Base-by-base conservation (phyloP, 2,888 invertebrate species). In the Ichneumoninae sp. region DNA sequence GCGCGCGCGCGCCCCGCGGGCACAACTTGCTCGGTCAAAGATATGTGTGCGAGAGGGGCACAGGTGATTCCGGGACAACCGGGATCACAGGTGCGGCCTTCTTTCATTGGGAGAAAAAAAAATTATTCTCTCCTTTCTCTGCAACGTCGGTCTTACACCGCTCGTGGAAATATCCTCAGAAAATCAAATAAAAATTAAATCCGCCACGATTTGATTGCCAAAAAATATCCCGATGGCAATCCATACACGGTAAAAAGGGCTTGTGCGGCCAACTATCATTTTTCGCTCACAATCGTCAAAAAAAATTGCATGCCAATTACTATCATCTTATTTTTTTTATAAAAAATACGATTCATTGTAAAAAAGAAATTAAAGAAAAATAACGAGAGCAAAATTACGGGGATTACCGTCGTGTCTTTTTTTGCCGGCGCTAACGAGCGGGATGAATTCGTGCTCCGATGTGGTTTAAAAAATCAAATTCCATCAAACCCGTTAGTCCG, bases 81-180 rank as follows among this genome's bases (percentile, higher is more conserved):
- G 86, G 84, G 81, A 84, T 86, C 84, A 85, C 85, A 85, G 85
- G 85, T 85, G 85, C 79, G 85, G 85, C 85, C 82, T 79, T 85
- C 68, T 85, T 85, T 82, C 79, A 30, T 71, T 79, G 66, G 22
- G 40, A 30, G 66, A 71, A 77, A 33, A 73, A 76, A 79, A 75
- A 36, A 33, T 16, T 6, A 63, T 33, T 74, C 77, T 78, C 66
- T 54, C 63, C 68, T 66, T 40, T 70, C 50, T 60, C 82, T 8
- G 19, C n/a, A n/a, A n/a, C 16, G 16, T 36, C 33, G 63, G 33
- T 4, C 16, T 57, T 57, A 57, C 44, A 1, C 0, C 26, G 57
- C 26, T 57, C 10, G 57, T 22, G 26, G 22, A 40, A 66, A 40
- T 13, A 36, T 36, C 26, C n/a, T 30, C n/a, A 33, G 19, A 57